phyloP scores from a whole-genome alignment of 2,888 invertebrate genomes.

The Fissipunctia ypsillon region DNA sequence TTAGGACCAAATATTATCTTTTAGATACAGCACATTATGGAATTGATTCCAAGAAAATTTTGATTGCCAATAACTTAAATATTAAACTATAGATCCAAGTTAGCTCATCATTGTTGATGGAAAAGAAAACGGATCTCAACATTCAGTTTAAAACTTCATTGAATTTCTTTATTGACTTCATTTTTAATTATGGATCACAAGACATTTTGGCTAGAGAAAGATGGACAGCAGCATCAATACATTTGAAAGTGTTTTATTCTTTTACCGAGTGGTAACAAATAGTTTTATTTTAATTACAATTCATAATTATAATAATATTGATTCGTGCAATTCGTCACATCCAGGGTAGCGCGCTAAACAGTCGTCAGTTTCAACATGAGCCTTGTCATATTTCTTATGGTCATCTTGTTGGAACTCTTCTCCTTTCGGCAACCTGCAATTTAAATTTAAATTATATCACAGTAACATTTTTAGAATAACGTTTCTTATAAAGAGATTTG shows the following conservation, averaged over 20 bases:
- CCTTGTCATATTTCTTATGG: constrained; percentile 87
- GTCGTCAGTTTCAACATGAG: constrained; percentile 80
- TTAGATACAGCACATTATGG: neutral
- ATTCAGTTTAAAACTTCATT: neutral
- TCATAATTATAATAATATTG: neutral
- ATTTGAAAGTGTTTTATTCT: neutral
- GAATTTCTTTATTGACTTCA: neutral
- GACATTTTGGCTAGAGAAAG: neutral
- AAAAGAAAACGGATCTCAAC: neutral
- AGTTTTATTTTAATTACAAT: neutral
- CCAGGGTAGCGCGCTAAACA: constrained; percentile 84
- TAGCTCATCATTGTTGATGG: neutral
- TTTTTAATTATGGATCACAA: too few species aligned
- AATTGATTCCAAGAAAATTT: neutral
- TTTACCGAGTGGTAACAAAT: neutral
- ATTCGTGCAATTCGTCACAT: constrained; percentile 76
- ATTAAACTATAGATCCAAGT: neutral
- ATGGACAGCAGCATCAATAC: neutral
- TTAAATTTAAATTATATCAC: constrained; percentile 31
- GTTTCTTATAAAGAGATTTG: neutral
- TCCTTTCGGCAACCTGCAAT: constrained; percentile 87
- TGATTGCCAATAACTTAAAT: neutral
- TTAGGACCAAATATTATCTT: neutral
- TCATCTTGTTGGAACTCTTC: constrained; percentile 78
- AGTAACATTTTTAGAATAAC: neutral